Evolutionary conservation across 1,140 invertebrate genomes (phyloP).

Genomic region (Cherax quadricarinatus): DNA sequence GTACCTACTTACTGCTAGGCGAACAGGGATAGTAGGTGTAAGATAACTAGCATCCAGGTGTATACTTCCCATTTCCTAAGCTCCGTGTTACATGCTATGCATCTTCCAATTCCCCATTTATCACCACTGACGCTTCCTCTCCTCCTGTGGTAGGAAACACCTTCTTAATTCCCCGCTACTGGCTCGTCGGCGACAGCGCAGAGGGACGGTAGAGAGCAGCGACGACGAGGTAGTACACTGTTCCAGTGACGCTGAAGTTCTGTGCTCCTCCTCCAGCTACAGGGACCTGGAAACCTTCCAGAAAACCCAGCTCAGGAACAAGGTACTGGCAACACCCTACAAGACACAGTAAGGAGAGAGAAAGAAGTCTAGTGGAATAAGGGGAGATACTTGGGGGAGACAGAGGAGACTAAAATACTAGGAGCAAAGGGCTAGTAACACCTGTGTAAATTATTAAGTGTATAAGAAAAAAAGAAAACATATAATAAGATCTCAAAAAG

Average conservation of each 20-base stretch:
- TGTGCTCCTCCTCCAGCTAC: constrained; percentile 72
- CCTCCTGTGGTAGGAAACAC: constrained; percentile 79
- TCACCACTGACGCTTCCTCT: too few species aligned
- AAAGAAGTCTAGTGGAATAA: background rate
- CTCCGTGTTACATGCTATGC: too few species aligned
- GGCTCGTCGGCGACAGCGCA: constrained; percentile 81
- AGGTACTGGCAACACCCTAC: constrained; percentile 80
- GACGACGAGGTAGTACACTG: constrained; percentile 87
- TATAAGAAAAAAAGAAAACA: too few species aligned
- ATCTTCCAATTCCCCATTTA: too few species aligned
- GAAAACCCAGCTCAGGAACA: constrained; percentile 94
- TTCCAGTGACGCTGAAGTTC: constrained; percentile 75
- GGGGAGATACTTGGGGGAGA: background rate
- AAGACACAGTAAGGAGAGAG: background rate
- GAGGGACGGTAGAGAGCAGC: constrained; percentile 88
- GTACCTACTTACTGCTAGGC: too few species aligned
- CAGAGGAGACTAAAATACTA: background rate
- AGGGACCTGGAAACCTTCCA: constrained; percentile 94
- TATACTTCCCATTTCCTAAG: too few species aligned
- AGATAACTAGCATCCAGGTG: too few species aligned
- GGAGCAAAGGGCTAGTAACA: too few species aligned
- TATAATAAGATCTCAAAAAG: too few species aligned
- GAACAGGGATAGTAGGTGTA: too few species aligned
- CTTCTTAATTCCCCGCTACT: constrained; percentile 89
- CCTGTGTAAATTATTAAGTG: too few species aligned